phyloP scores from a whole-genome alignment of 2,797 vertebrate species.

The Falco novaeseelandiae region DNA sequence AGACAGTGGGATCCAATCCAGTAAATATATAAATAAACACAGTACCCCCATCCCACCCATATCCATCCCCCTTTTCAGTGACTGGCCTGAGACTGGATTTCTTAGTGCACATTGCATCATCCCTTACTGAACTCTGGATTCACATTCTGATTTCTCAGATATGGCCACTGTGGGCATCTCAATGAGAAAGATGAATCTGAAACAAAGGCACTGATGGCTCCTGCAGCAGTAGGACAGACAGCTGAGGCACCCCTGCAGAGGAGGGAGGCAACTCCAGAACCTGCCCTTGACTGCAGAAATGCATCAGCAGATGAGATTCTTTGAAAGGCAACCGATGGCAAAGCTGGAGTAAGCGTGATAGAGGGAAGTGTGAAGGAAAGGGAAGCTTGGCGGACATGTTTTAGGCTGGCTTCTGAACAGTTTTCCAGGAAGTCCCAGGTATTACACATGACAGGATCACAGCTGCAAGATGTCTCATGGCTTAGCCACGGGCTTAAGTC shows the following conservation, averaged over 20 bases:
- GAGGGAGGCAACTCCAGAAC: not conserved
- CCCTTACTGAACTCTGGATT: not conserved
- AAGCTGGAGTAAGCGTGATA: not conserved
- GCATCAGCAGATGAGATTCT: not conserved
- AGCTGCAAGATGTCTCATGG: not conserved
- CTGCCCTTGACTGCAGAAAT: not conserved
- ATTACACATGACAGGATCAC: not conserved
- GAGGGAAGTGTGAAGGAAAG: not conserved
- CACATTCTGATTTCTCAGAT: not conserved
- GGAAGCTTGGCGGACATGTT: not conserved
- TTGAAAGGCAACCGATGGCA: not conserved
- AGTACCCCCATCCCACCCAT: rapidly evolving
- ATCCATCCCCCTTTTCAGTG: not conserved
- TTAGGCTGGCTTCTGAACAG: not conserved
- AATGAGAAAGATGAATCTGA: not conserved
- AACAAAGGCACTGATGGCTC: not conserved
- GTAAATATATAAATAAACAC: not conserved
- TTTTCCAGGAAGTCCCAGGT: not conserved
- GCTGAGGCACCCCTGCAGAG: not conserved
- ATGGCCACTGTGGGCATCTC: not conserved
- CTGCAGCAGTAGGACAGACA: not conserved
- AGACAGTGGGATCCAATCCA: not conserved
- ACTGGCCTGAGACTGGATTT: not conserved
- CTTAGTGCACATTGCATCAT: not conserved
- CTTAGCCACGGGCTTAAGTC: not conserved